A percentile compares a stretch with the other conserved stretches of the same genome.
Conservation (phyloP, 2,888 invertebrate genomes). For the Colostygia pectinataria region DNA sequence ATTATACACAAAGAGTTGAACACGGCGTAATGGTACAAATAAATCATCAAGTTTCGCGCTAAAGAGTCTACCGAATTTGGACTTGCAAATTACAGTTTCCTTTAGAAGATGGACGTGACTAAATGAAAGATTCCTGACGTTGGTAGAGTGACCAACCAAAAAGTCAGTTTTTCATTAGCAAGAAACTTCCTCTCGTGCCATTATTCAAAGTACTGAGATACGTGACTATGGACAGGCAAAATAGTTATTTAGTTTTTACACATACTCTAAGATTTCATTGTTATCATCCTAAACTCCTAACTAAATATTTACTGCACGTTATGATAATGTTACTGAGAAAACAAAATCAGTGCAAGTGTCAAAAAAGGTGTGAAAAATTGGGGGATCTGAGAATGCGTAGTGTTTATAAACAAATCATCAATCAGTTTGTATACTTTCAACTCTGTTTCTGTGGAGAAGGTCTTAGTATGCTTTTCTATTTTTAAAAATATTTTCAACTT, state of each 20-base stretch:
- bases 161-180: constrained; percentile 21
- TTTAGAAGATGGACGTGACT: constrained; percentile 36
- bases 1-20: constrained; percentile 27
- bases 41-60: constrained; percentile 24
- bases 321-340: constrained; percentile 11
- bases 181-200: constrained; percentile 21
- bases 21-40: constrained; percentile 23
- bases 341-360: constrained; percentile 12
- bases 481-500: background rate
- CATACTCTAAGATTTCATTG: too few species aligned
- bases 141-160: constrained; percentile 16
- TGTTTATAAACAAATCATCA: constrained; percentile 7
- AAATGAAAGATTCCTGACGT: constrained; percentile 32
- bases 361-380: constrained; percentile 10
- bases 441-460: too few species aligned
- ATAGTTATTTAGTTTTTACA: too few species aligned
- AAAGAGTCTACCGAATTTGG: constrained; percentile 28
- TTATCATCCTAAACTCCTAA: constrained; percentile 17
- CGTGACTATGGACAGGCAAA: constrained; percentile 19
- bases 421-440: too few species aligned
- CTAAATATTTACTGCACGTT: constrained; percentile 25
- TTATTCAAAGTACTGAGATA: constrained; percentile 11
- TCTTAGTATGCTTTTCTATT: too few species aligned
- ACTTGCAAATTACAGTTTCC: constrained; percentile 26
- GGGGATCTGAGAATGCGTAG: constrained; percentile 1